Conservation (phyloP, 2,113 vertebrate species). For the Delphinus delphis region DNA sequence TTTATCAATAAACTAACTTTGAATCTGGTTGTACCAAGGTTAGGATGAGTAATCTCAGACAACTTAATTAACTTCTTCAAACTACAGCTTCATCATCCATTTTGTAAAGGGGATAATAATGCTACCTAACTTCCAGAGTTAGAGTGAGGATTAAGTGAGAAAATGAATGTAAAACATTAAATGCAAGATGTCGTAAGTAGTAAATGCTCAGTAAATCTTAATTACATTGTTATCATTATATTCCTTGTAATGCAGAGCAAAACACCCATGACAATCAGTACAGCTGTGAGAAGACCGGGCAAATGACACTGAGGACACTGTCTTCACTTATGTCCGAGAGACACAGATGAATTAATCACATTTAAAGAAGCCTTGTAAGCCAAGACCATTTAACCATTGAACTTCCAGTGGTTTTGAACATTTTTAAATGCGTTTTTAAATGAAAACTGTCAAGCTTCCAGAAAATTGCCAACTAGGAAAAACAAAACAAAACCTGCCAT, state of each 20-base stretch:
- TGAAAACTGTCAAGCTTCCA: not conserved
- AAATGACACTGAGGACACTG: not conserved
- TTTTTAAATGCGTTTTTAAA: not conserved
- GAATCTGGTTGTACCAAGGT: not conserved
- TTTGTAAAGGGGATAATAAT: slow-evolving; percentile 51
- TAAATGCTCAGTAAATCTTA: slow-evolving; percentile 77
- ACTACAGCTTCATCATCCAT: slow-evolving; percentile 38
- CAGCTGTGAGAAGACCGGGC: not conserved
- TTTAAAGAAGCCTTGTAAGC: not conserved
- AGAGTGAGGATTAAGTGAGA: slow-evolving; percentile 69
- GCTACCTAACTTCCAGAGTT: slow-evolving; percentile 59
- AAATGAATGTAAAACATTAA: slow-evolving; percentile 74
- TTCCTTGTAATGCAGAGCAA: slow-evolving; percentile 29
- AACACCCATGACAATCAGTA: not conserved
- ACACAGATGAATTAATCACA: not conserved
- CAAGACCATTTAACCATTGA: not conserved
- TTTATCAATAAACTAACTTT: not conserved
- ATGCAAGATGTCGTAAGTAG: slow-evolving; percentile 67
- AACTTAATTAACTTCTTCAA: slow-evolving; percentile 70
- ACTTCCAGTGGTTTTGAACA: not conserved
- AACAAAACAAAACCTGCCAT: not conserved
- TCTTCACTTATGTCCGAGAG: not conserved
- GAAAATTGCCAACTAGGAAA: not conserved
- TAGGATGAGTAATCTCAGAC: slow-evolving; percentile 5
- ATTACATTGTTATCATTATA: slow-evolving; percentile 65